Base-by-base conservation (phyloP, 2,113 vertebrate genomes). In the Oxygymnocypris stewartii region DNA sequence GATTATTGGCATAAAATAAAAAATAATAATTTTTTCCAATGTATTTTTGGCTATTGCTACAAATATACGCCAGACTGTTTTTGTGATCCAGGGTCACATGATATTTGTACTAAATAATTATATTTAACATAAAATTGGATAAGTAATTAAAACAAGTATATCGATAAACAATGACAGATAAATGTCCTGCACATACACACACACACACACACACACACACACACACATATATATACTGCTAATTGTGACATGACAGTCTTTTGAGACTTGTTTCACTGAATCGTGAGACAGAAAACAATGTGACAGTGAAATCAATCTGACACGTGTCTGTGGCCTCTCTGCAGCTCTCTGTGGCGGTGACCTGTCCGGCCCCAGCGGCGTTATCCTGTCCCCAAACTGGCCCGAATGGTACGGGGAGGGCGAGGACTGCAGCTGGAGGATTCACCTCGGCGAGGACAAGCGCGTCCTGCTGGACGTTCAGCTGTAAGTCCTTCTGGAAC, bases 361-460 rank as follows among this genome's bases (percentile, higher is more conserved):
- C 87, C 95, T 99, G 54, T 94, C 95, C 0, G 96, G 96, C 0
- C 91, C 96, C 4, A 96, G 96, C 0, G 98, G 98, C 0, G 96
- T 99, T 20, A 97, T 99, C 69, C 94, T 99, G 86, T 99, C 98
- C 9, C 98, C 98, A 0, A 99, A 99, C 95, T 99, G 97, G 97
- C 98, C 98, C 0, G 97, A 98, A 90, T 96, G 96, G 85, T 99
- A 99, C 0, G 91, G 95, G 0, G 98, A 99, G 88, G 98, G 98
- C 0, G 97, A 99, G 90, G 97, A 99, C 88, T 99, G 98, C 86
- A 86, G 96, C 94, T 99, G 98, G 98, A 96, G 95, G 91, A 95
- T 99, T 23, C 98, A 97, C 0, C 97, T 97, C 0, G 96, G 96
- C 0, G 97, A 99, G 87, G 98, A 99, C 86, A 98, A 97, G 69